Base-by-base conservation (phyloP, 1,140 invertebrate species). In the Mactra quadrangularis region DNA sequence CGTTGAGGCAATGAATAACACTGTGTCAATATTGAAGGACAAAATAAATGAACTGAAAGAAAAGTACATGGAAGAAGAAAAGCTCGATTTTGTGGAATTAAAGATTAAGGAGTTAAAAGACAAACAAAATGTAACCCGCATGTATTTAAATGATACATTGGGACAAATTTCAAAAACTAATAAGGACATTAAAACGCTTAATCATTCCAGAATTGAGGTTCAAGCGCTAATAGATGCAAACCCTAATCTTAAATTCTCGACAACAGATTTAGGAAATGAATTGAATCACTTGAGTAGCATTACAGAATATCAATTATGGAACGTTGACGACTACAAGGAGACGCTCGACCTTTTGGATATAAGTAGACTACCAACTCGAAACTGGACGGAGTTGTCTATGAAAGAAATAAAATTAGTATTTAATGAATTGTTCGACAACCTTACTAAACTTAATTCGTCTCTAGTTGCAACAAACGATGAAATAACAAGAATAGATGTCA, bases 51-150 rank as follows among this genome's bases (percentile, higher is more conserved):
- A 27, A 4, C 50, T 76, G 62, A 13, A 9, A 3, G 27, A n/a
- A 0, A 47, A 60, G 22, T 62, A 50, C 22, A 62, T 64, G 29
- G 55, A 76, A 60, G 22, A 52, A 76, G 74, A 76, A 60, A 76
- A 62, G 27, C 15, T 29, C 7, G 59, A 76, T 27, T 76, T 19
- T 64, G 13, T 76, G 19, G 0, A 33, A 57, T 11, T 3, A 22
- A 3, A 76, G 29, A 15, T 57, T 9, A 53, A 19, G 17, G 3
- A n/a, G 27, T 11, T 64, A 19, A 33, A 6, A 9, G 17, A 31
- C 9, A 29, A 22, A 33, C 19, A 22, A 11, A 9, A 35, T 35
- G 60, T 31, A 33, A 15, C 22, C 25, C 1, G 9, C 11, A 25
- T n/a, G 25, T 13, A 59, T 59, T 13, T 59, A 15, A 27, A 9